Evolutionary conservation across 2,113 vertebrate genomes (phyloP).

Genomic region (Benitochromis conjunctus): DNA sequence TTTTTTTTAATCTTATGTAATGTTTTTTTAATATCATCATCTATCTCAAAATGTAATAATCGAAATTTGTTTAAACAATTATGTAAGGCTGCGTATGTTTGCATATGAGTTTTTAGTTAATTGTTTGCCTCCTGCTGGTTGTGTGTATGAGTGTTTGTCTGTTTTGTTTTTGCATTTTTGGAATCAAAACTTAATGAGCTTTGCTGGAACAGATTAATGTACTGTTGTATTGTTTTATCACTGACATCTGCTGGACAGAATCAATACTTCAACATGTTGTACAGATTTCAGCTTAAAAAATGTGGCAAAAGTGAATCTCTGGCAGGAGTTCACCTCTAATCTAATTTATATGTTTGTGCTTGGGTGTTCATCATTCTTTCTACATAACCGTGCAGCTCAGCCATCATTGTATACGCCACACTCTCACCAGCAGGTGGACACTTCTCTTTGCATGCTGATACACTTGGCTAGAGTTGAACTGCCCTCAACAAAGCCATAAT

Average conservation of each 20-base stretch:
- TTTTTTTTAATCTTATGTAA: neutral
- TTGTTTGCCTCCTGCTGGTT: neutral
- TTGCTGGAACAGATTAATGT: neutral
- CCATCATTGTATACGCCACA: neutral
- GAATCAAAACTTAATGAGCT: neutral
- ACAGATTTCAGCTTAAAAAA: neutral
- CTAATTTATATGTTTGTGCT: neutral
- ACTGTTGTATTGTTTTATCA: neutral
- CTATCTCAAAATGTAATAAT: neutral
- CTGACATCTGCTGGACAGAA: slow-evolving; percentile 36
- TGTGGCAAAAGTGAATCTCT: neutral
- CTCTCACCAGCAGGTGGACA: rapidly evolving
- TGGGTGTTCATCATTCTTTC: neutral
- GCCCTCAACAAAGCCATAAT: rapidly evolving
- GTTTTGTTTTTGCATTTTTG: neutral
- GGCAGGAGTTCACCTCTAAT: neutral
- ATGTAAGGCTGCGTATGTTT: neutral
- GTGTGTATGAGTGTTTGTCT: neutral
- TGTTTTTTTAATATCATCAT: neutral
- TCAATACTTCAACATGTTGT: neutral
- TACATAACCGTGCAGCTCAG: neutral
- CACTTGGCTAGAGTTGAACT: neutral
- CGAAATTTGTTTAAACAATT: neutral
- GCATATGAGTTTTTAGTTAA: neutral
- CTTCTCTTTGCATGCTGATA: neutral